Base-by-base conservation (phyloP, 2,797 vertebrate species). In the Ctenochaetus hawaiiensis region DNA sequence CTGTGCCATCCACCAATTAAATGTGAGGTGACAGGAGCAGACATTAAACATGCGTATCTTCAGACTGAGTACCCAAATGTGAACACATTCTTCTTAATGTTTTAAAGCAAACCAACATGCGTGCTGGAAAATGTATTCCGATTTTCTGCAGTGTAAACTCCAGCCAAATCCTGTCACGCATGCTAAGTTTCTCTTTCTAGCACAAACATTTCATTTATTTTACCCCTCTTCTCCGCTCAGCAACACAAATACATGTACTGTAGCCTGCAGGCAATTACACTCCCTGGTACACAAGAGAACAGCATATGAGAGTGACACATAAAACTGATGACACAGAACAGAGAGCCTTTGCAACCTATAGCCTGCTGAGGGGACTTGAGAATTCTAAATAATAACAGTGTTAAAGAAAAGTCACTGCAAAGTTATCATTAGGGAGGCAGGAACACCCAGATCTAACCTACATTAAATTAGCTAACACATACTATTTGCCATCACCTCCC, bases 1-100 rank as follows among this genome's bases (percentile, higher is more conserved):
- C 71, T 60, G 30, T 86, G 78, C 75, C 72, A 82, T 81, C 74
- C 82, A 85, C 88, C 89, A 92, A 92, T 92, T 89, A 92, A 92
- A 92, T 77, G 51, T 67, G 71, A 87, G 83, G 73, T 77, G 84
- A 91, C 82, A 80, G 84, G 69, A 87, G 74, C 52, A 72, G 69
- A 76, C 68, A 87, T 93, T 83, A 90, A 92, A 89, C 86, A 89
- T 92, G 88, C 84, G 90, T 81, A 14, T 57, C 75, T 69, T 70
- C 66, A 67, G 82, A 84, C 67, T 59, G 71, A 80, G 39, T 58
- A 70, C 57, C 62, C 86, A 86, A 87, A 89, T 82, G 86, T 78
- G 76, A 77, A 86, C 78, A 84, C 63, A 44, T 76, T 85, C 67
- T 60, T 77, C 72, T 78, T 74, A 62, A 83, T 80, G 83, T 87